Evolutionary conservation across 2,797 vertebrate species (phyloP), one percentile per base, ranked within the genome.

Genomic region (Diplodus sargus): DNA sequence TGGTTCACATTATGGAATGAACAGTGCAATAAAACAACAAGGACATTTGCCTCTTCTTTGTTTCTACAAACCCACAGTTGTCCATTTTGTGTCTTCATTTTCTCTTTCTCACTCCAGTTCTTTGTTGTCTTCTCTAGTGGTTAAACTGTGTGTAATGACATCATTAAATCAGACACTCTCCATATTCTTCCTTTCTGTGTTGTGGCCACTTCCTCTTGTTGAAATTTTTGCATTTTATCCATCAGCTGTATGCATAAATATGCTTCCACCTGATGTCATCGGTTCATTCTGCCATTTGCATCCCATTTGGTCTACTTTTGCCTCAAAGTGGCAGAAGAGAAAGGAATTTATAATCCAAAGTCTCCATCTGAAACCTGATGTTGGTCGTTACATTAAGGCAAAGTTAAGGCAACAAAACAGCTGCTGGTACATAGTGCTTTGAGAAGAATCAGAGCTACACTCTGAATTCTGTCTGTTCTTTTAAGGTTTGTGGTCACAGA

Each of bases 1-100:
- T 85, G 85, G 92, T 96, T 96, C 95, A 96, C 95, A 96, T 95
- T 96, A 94, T 89, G 94, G 95, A 95, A 95, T 94, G 92, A 94
- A 95, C 94, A 96, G 95, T 96, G 95, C 95, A 94, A 94, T 90
- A 89, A 92, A 93, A 93, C 88, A 89, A 81, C 71, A 77, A 87
- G 85, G 90, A 76, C 83, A 81, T 86, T 47, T 71, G 75, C 79
- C 89, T 77, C 79, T 84, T 89, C 79, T 90, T 81, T 90, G 71
- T 90, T 88, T 85, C 76, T 28, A 79, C 62, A 77, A 90, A 90
- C 90, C 85, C 87, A 89, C 87, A 92, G 89, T 85, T 90, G 89
- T 91, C 87, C 86, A 70, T 86, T 85, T 88, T 85, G 81, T 81
- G 85, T 90, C 88, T 88, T 91, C 86, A 77, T 89, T 63, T 83